phyloP scores from a whole-genome alignment of 2,113 vertebrate genomes.

The Coptodon bakossiorum region DNA sequence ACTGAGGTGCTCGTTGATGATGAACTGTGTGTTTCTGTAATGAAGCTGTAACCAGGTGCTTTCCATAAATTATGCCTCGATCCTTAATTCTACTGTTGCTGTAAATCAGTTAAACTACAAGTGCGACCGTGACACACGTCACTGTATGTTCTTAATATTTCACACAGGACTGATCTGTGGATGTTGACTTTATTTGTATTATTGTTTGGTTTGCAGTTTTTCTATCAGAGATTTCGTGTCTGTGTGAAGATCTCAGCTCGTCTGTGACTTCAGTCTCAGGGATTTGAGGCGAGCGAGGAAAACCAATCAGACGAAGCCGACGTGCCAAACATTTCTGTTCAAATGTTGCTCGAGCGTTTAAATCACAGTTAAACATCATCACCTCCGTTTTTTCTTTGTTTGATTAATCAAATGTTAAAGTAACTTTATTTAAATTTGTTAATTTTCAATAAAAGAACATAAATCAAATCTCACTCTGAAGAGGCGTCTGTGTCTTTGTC shows the following conservation, averaged over 20 bases:
- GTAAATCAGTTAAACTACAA: not conserved
- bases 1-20: not conserved
- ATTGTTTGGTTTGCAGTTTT: not conserved
- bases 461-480: not conserved
- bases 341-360: not conserved
- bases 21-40: not conserved
- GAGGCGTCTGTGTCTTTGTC: not conserved
- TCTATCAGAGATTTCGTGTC: not conserved
- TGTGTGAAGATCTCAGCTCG: not conserved
- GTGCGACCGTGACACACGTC: not conserved
- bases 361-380: not conserved
- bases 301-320: not conserved
- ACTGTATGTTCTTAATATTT: not conserved
- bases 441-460: not conserved
- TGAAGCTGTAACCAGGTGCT: not conserved
- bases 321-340: not conserved
- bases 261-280: not conserved
- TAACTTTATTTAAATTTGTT: not conserved
- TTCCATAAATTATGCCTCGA: not conserved
- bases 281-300: not conserved
- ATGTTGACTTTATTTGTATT: not conserved
- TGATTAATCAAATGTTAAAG: not conserved
- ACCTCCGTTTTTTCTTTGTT: accelerated
- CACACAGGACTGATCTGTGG: not conserved
- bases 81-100: not conserved